A percentile compares a stretch with the other conserved stretches of the same genome.
Evolutionary conservation across 2,113 vertebrate species (phyloP).

Genomic region (Chaetura pelagica): DNA sequence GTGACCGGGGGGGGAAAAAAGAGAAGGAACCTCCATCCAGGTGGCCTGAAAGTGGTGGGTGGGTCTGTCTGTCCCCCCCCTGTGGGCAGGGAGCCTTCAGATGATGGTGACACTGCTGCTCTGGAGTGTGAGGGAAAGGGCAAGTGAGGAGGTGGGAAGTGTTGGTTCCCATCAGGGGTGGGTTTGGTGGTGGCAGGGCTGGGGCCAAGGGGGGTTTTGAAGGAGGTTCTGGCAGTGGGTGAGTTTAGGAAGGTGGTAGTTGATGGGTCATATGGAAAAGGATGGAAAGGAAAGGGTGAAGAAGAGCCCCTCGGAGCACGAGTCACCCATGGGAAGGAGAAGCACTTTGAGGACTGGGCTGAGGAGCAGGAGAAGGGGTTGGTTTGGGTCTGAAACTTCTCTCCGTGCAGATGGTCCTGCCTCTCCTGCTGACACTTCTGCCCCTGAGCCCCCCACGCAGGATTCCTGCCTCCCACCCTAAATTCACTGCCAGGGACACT

Average conservation of each 20-base stretch:
- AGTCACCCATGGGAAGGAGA: rapidly evolving
- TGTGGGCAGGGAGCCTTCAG: neutral
- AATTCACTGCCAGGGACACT: rapidly evolving
- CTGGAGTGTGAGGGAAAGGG: neutral
- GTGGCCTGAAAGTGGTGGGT: neutral
- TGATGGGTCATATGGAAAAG: rapidly evolving
- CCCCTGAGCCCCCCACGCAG: rapidly evolving
- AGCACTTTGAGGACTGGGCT: neutral
- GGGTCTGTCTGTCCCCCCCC: neutral
- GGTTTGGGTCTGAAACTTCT: neutral
- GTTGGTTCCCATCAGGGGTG: rapidly evolving
- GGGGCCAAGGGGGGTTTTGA: neutral
- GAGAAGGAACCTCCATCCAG: rapidly evolving
- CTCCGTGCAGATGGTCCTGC: rapidly evolving
- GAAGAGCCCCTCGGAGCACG: neutral
- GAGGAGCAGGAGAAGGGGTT: neutral
- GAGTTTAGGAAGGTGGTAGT: rapidly evolving
- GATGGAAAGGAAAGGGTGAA: neutral
- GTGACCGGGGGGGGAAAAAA: neutral
- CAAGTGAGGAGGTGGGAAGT: neutral
- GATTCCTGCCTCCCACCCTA: neutral
- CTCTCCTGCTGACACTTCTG: neutral
- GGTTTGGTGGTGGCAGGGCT: neutral
- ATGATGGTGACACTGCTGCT: rapidly evolving
- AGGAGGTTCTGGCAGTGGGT: rapidly evolving